Conservation (phyloP, 2,113 vertebrate species). For the Arothron firmamentum region DNA sequence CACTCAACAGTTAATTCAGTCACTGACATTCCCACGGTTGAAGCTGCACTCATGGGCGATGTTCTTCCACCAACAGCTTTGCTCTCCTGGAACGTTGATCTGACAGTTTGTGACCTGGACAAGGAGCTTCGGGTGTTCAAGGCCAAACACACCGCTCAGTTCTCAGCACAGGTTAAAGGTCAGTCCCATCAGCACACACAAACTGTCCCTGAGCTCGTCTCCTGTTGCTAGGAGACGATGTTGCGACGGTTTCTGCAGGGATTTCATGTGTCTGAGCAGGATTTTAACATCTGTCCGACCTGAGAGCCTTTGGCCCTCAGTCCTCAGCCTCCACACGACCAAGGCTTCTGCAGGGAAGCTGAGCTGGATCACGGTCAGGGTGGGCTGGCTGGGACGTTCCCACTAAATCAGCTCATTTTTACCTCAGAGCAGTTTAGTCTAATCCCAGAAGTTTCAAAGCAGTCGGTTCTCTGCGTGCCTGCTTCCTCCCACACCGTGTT, state of each 20-base stretch:
- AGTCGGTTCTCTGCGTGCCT: neutral
- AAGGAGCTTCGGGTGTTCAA: conserved; percentile 88
- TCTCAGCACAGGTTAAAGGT: conserved; percentile 94
- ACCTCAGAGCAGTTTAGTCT: too few species aligned
- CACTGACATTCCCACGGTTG: too few species aligned
- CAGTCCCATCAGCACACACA: conserved; percentile 43
- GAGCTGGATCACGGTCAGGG: too few species aligned
- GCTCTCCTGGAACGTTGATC: conserved; percentile 84
- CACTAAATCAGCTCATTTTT: too few species aligned
- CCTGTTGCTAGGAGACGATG: neutral
- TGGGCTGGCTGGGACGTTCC: too few species aligned
- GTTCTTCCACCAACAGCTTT: conserved; percentile 73
- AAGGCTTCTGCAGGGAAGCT: too few species aligned
- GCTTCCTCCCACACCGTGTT: conserved; percentile 29
- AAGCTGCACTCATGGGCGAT: neutral
- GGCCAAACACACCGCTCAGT: conserved; percentile 87
- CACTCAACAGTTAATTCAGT: neutral
- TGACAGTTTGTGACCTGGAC: conserved; percentile 82
- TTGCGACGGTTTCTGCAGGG: too few species aligned
- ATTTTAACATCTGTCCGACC: neutral
- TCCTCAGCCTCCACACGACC: neutral
- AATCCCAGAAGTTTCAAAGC: neutral
- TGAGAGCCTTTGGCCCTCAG: neutral
- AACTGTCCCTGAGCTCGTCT: neutral
- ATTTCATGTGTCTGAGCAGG: too few species aligned